phyloP scores from a whole-genome alignment of 1,140 invertebrate genomes.

The Hirudo medicinalis region DNA sequence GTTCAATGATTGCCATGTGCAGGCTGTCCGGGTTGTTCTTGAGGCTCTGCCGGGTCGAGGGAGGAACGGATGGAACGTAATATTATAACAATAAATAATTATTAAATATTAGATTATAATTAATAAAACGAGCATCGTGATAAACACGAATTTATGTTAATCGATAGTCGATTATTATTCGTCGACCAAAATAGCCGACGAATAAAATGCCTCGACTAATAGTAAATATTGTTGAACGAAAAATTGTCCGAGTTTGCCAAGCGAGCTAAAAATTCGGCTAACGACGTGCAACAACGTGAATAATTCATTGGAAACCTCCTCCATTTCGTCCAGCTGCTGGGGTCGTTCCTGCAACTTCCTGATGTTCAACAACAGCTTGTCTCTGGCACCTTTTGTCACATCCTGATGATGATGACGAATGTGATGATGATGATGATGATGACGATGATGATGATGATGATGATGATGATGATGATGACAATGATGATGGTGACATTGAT shows the following conservation, averaged over 20 bases:
- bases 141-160: not conserved
- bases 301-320: slow-evolving; percentile 33
- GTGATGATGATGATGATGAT: not conserved
- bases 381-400: slow-evolving; percentile 86
- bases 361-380: slow-evolving; percentile 80
- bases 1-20: not conserved
- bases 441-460: not conserved
- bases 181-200: too few relatives aligned
- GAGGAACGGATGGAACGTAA: too few relatives aligned
- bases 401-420: slow-evolving; percentile 38
- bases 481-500: too few relatives aligned
- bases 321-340: slow-evolving; percentile 41
- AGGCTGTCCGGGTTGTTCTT: not conserved
- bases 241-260: not conserved
- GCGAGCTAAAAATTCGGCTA: not conserved
- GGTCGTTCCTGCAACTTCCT: slow-evolving; percentile 69
- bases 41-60: not conserved
- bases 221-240: not conserved
- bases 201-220: not conserved
- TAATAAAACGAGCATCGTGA: slow-evolving; percentile 2
- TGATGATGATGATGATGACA: not conserved
- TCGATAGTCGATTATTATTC: not conserved
- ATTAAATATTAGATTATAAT: slow-evolving; percentile 45
- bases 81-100: too few relatives aligned
- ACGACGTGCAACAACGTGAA: not conserved